Evolutionary conservation across 2,888 invertebrate species (phyloP).

Genomic region (Synanthedon andrenaeformis): DNA sequence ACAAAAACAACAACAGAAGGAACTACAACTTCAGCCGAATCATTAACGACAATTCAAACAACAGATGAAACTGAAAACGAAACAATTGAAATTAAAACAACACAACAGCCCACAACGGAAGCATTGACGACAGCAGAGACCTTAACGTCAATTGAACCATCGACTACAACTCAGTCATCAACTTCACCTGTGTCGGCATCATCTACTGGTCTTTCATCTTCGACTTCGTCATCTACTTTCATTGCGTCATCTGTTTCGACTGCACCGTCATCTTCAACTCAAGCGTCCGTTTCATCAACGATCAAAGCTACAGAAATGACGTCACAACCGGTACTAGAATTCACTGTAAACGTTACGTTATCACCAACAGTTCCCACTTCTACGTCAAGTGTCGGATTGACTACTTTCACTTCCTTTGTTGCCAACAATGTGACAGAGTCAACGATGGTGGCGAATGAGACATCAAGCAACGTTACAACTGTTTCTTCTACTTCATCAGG

Average conservation of each 20-base stretch:
- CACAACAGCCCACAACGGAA: conserved; percentile 16
- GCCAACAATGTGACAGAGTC: conserved; percentile 17
- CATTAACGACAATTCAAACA: conserved; percentile 13
- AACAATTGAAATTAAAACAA: conserved; percentile 8
- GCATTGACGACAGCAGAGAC: conserved; percentile 36
- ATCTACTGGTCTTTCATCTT: conserved; percentile 3
- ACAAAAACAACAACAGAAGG: conserved; percentile 18
- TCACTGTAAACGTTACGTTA: conserved; percentile 49
- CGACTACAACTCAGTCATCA: conserved; percentile 6
- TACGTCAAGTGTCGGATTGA: conserved; percentile 27
- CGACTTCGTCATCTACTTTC: conserved; percentile 7
- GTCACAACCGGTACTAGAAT: conserved; percentile 28
- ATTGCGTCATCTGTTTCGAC: conserved; percentile 5
- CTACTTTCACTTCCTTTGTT: conserved; percentile 25
- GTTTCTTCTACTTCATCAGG: conserved; percentile 10
- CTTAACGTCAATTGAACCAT: conserved; percentile 24
- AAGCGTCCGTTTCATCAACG: conserved; percentile 6
- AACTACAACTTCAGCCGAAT: conserved; percentile 13
- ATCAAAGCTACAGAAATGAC: conserved; percentile 3
- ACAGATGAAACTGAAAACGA: conserved; percentile 3
- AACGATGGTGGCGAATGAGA: conserved; percentile 8
- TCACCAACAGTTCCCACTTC: conserved; percentile 35
- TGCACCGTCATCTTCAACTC: conserved; percentile 6
- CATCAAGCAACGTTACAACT: conserved; percentile 18
- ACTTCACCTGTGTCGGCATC: conserved; percentile 2